Evolutionary conservation across 2,113 vertebrate genomes (phyloP).

Genomic region (Channa maculata): DNA sequence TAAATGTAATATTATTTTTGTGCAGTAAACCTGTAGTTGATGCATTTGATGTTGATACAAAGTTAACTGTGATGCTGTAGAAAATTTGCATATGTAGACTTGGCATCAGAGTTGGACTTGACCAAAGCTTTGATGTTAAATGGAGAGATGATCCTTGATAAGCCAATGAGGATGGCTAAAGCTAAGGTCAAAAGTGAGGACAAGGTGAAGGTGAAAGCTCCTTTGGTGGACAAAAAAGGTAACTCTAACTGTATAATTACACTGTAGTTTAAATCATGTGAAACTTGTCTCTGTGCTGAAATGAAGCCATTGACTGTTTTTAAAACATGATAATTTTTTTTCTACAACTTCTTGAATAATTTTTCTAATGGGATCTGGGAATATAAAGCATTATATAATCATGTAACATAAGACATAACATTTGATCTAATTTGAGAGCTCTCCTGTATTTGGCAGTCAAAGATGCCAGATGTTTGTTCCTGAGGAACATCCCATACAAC

Average conservation of each 20-base stretch:
- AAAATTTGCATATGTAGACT: slow-evolving; percentile 67
- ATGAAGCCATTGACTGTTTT: no score
- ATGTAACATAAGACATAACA: neutral
- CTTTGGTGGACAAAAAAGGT: slow-evolving; percentile 87
- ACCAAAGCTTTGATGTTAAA: slow-evolving; percentile 90
- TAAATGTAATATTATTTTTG: no score
- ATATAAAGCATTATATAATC: neutral
- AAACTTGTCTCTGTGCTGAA: neutral
- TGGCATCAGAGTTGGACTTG: slow-evolving; percentile 84
- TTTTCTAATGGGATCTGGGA: no score
- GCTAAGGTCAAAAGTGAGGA: slow-evolving; percentile 80
- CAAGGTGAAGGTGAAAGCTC: slow-evolving; percentile 23
- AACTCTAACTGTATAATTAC: slow-evolving; percentile 3
- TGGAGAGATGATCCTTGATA: slow-evolving; percentile 88
- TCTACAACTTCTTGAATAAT: no score
- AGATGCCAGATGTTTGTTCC: slow-evolving; percentile 88
- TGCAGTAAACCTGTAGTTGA: neutral
- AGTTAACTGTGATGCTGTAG: slow-evolving; percentile 50
- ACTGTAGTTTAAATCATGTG: neutral
- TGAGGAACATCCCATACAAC: slow-evolving; percentile 91
- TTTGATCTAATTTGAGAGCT: neutral
- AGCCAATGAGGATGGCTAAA: slow-evolving; percentile 87
- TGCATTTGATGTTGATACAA: neutral
- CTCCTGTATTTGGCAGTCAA: slow-evolving; percentile 72
- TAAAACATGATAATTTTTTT: no score